These are phyloP conservation scores for Drosophila monieri DNA, from an alignment of 2,888 invertebrate species.

Conservation along the genomic window DNA sequence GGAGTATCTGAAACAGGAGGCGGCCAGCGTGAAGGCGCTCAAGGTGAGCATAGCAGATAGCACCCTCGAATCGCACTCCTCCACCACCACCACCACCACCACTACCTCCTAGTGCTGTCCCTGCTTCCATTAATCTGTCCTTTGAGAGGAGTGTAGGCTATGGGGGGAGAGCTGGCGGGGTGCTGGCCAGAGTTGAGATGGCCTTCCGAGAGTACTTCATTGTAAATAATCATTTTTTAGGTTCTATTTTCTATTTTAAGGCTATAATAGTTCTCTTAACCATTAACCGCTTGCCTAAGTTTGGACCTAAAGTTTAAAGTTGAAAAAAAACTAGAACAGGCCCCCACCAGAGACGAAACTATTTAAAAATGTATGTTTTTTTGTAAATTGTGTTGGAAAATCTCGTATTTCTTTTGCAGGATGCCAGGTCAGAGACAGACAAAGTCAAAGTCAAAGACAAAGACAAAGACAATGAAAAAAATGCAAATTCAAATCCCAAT, in stretches of 20 bases:
- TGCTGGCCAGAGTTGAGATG: constrained; percentile 2
- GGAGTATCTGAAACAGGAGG: constrained; percentile 85
- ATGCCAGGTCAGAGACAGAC: constrained; percentile 83
- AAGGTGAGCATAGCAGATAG: constrained; percentile 76
- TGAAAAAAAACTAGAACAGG: constrained; percentile 2
- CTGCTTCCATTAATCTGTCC: not conserved
- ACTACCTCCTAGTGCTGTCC: not conserved
- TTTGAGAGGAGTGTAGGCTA: no score
- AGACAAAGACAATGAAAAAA: constrained; percentile 70
- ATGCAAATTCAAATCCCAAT: constrained; percentile 70
- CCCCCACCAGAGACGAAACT: not conserved
- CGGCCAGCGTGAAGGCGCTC: constrained; percentile 78
- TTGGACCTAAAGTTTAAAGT: not conserved
- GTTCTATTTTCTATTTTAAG: no score
- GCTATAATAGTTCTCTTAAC: no score
- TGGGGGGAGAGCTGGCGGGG: no score
- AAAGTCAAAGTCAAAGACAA: constrained; percentile 55
- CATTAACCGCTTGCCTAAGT: not conserved
- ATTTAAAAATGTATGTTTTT: not conserved
- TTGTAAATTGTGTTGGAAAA: constrained; percentile 60
- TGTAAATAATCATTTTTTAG: constrained; percentile 5
- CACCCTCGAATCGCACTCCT: not conserved
- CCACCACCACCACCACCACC: not conserved
- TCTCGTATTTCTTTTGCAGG: constrained; percentile 81
- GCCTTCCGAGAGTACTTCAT: not conserved